Evolutionary conservation across 2,113 vertebrate genomes (phyloP).

Genomic region (Cisticola juncidis): DNA sequence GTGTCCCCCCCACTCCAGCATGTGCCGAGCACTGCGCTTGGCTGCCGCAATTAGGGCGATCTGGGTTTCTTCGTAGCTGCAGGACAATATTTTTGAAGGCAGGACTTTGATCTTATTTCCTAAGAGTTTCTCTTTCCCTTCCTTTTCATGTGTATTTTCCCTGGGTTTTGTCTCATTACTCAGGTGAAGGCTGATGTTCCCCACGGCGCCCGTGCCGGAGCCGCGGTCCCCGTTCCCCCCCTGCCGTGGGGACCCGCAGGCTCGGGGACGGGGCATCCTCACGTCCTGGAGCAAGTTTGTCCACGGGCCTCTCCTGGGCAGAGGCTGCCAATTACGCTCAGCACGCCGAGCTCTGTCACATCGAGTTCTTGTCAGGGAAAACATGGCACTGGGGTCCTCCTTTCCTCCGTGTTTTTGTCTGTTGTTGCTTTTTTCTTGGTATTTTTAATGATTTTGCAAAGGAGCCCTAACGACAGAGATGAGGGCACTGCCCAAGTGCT

Average conservation of each 20-base stretch:
- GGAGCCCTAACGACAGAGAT: background rate
- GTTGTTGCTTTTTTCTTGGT: background rate
- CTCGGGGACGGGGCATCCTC: background rate
- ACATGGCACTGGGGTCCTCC: background rate
- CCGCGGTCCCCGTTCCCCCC: rapidly evolving
- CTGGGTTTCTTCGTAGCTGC: conserved; percentile 30
- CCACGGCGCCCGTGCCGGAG: background rate
- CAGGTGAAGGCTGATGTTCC: conserved; percentile 41
- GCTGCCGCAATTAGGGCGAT: background rate
- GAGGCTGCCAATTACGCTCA: conserved; percentile 53
- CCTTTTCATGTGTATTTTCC: background rate
- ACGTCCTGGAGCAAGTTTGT: background rate
- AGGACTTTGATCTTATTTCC: conserved; percentile 57
- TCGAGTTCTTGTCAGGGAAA: conserved; percentile 41
- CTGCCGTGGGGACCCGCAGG: background rate
- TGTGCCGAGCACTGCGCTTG: rapidly evolving
- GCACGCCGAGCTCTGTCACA: conserved; percentile 40
- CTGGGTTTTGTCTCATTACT: conserved; percentile 46
- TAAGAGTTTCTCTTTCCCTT: conserved; percentile 26
- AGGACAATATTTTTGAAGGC: conserved; percentile 23
- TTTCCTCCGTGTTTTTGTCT: background rate
- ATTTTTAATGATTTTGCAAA: background rate
- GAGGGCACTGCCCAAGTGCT: background rate
- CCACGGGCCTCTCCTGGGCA: background rate
- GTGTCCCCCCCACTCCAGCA: background rate